Base-by-base conservation (phyloP, 2,113 vertebrate genomes). In the Gnathonemus longibarbis region DNA sequence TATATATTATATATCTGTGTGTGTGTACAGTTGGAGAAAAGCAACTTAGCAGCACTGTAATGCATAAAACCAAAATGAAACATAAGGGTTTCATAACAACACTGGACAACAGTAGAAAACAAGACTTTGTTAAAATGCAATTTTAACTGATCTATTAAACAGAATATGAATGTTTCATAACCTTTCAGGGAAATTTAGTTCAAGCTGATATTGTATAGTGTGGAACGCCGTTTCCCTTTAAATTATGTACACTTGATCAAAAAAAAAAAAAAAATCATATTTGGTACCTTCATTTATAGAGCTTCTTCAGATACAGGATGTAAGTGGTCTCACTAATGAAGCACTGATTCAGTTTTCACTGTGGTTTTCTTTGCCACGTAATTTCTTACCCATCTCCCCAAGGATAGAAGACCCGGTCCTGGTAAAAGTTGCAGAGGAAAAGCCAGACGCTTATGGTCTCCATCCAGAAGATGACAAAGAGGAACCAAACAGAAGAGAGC, bases 401-500 rank as follows among this genome's bases (percentile, higher is more conserved):
- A 90, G 95, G 94, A 90, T 96, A 95, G 90, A 95, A 94, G 0
- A 91, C 93, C 46, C 94, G 84, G 91, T 96, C 95, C 94, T 96
- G 96, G 92, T 95, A 96, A 90, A 96, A 95, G 92, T 96, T 94
- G 88, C 96, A 96, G 49, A 97, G 93, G 91, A 96, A 96, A 39
- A 97, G 93, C 96, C 96, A 97, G 17, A 97, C 93, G 48, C 96
- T 96, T 92, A 96, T 96, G n/a, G 95, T 96, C 92, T 97, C 96
- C 89, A 96, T 93, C 96, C 96, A 97, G 92, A 96, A 96, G 90
- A 96, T 96, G 45, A 97, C 94, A 91, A 96, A 96, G 85, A 97
- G 93, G 92, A 96, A 95, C 96, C 96, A 96, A 52, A 97, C 88
- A 0, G 96, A 96, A 6, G 96, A 96, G 45, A 97, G 93, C 52